Evolutionary conservation across 2,113 vertebrate genomes (phyloP).

Genomic region (Ictidomys tridecemlineatus): DNA sequence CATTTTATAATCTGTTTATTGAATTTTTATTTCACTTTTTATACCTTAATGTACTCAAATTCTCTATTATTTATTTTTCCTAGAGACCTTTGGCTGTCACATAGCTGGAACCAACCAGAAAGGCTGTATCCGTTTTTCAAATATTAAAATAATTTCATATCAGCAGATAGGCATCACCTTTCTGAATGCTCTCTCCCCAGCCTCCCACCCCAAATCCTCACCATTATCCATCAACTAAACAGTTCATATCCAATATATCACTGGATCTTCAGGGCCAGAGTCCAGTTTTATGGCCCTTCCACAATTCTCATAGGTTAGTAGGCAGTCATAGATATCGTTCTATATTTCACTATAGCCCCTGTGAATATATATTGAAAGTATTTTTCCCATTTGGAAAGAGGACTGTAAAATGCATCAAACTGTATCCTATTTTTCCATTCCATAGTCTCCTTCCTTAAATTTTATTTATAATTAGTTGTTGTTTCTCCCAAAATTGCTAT

Average conservation of each 20-base stretch:
- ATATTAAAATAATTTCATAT: not conserved
- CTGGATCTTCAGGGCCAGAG: not conserved
- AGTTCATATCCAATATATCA: not conserved
- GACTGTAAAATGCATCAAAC: conserved; percentile 36
- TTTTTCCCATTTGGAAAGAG: conserved; percentile 53
- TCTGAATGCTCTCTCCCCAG: not conserved
- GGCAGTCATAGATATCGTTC: not conserved
- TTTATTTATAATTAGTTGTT: conserved; percentile 57
- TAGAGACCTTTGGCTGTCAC: not conserved
- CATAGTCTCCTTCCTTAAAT: not conserved
- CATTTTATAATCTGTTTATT: not conserved
- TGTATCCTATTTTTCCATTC: not conserved
- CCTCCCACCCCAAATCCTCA: not conserved
- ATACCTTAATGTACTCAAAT: conserved; percentile 15
- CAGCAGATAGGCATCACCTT: not conserved
- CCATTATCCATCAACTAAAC: not conserved
- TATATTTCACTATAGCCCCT: conserved; percentile 43
- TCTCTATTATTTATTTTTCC: conserved; percentile 23
- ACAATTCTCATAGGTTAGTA: not conserved
- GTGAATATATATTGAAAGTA: not conserved
- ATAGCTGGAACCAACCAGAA: conserved; percentile 9
- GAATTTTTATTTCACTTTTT: conserved; percentile 14
- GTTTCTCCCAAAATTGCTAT: conserved; percentile 37
- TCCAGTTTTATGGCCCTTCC: not conserved
- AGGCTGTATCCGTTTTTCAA: not conserved